Evolutionary conservation across 2,888 invertebrate species (phyloP), one percentile per base, ranked within the genome.

Genomic region (Phragmatobia fuliginosa): DNA sequence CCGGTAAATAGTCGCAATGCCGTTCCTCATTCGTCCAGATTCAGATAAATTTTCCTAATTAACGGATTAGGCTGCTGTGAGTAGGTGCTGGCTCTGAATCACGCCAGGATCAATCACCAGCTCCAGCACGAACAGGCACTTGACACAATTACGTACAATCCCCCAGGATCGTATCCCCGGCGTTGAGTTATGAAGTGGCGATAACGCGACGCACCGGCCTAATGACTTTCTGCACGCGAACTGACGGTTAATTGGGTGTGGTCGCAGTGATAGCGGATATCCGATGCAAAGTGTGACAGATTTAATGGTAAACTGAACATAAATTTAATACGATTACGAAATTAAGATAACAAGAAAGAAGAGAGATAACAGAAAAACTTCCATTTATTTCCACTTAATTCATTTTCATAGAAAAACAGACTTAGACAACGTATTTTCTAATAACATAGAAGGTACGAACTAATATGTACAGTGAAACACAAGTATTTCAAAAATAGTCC

Each of bases 111-210:
- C 62, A 62, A 28, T 62, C 38, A 36, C 45, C 52, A 64, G 33
- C 32, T 18, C 21, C 52, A 64, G 33, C 49, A 31, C 31, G 31
- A 45, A 49, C 21, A 14, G 32, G 49, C n/a, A n/a, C 32, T 49
- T 32, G 36, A 62, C 66, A 63, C 58, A 38, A 63, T 60, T 61
- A 45, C 62, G 10, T 58, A 28, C 52, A 31, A 45, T 38, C 62
- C 52, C 68, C 45, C 41, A 52, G 60, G 36, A 62, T 33, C 52
- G 38, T 25, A 65, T 61, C 65, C 38, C 28, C 14, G 63, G 63
- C 59, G 65, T 59, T 77, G 75, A 83, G 77, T 84, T 85, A 83
- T 81, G 82, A 80, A 81, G 85, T 85, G 86, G 81, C 84, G 87
- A 86, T 87, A 87, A 85, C 76, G 77, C 72, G 66, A 58, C 56